Evolutionary conservation across 2,797 vertebrate species (phyloP).

Genomic region (Prionace glauca): DNA sequence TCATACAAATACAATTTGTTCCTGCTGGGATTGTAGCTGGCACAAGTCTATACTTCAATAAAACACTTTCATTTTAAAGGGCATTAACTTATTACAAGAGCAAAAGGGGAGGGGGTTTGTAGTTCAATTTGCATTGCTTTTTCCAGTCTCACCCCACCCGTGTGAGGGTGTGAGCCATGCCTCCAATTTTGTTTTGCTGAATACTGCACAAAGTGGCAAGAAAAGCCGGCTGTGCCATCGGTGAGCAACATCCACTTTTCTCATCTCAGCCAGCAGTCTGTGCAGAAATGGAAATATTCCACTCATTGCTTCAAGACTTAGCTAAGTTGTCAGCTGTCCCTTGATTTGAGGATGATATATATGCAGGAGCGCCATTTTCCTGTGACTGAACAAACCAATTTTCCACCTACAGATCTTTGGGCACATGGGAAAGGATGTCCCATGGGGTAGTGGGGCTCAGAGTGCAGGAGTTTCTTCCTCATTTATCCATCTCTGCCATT

Average conservation of each 20-base stretch:
- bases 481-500: not conserved
- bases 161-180: too few species aligned
- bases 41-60: not conserved
- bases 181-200: too few species aligned
- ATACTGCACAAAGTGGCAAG: too few species aligned
- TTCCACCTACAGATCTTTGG: not conserved
- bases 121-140: not conserved
- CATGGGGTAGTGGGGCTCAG: not conserved
- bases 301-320: not conserved
- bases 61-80: not conserved
- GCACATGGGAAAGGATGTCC: not conserved
- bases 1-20: not conserved
- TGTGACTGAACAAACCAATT: not conserved
- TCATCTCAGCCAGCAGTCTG: too few species aligned
- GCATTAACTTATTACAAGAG: not conserved
- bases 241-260: too few species aligned
- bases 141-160: too few species aligned
- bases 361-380: not conserved
- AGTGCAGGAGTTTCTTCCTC: not conserved
- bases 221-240: too few species aligned
- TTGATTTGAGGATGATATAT: not conserved
- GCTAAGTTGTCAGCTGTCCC: not conserved
- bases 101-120: too few species aligned
- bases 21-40: not conserved
- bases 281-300: too few species aligned